Evolutionary conservation across 2,888 invertebrate species (phyloP), one percentile per base, ranked within the genome.

Genomic region (Mactromeris polynyma): DNA sequence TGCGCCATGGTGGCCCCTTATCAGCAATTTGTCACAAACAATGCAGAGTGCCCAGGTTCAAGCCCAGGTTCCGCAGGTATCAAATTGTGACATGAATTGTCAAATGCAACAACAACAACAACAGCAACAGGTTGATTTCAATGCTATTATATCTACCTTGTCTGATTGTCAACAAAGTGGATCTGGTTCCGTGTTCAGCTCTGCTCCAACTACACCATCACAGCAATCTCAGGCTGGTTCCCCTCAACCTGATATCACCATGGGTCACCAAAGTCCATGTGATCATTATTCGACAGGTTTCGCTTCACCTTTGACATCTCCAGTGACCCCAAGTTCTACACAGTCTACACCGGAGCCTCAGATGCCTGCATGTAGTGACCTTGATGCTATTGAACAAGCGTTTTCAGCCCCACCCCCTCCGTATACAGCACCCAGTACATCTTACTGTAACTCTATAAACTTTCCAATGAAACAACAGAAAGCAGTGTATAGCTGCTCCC

Each of bases 391-490:
- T 26, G 92, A 91, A 21, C 93, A 93, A 33, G 92, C 93, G 64
- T 92, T 93, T 78, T 93, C 93, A 81, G 91, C 93, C 6, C 91
- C 94, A 46, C 93, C 95, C 21, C 96, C 96, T 17, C 95, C 95
- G 1, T 95, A 96, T 88, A 93, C 95, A 9, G 80, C 83, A 33
- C 90, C 89, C 46, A 88, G 93, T 91, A 84, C 91, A 82, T 91
- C 93, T 81, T 92, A 80, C 58, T 90, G 89, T 83, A 89, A 85
- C 83, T 46, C 94, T 40, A 88, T 97, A 42, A 97, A 96, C 94
- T 96, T 97, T 91, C 96, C 97, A 79, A 96, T 98, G 64, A 98
- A 98, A 95, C 97, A 97, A 94, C 97, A 98, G 2, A 86, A 86
- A 42, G 98, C 97, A n/a, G 97, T 97, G 64, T 98, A 98, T 94